Conservation (phyloP, 2,113 vertebrate genomes). For the Mormyrus iriodes region DNA sequence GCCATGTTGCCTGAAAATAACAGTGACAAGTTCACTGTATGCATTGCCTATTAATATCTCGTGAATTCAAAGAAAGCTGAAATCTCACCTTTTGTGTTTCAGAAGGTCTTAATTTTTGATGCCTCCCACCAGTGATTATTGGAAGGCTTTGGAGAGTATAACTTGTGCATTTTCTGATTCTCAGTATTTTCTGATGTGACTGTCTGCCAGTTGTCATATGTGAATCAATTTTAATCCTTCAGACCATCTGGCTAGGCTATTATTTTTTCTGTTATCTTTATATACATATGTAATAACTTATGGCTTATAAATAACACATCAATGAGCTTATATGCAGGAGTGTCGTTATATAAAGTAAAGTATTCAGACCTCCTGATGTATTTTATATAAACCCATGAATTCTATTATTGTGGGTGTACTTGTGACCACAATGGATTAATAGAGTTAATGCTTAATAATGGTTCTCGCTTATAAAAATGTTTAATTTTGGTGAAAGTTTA, state of each 20-base stretch:
- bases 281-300: constrained; percentile 4
- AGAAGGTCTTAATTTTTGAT: background rate
- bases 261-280: background rate
- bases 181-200: background rate
- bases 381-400: background rate
- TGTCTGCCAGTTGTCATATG: background rate
- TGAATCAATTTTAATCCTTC: background rate
- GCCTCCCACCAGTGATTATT: background rate
- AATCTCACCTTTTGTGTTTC: background rate
- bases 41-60: background rate
- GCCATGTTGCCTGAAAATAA: background rate
- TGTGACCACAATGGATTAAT: background rate
- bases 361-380: background rate
- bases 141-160: background rate
- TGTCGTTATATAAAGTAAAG: background rate
- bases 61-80: background rate
- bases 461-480: background rate
- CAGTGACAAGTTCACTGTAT: background rate
- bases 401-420: background rate
- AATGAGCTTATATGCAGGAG: background rate
- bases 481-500: background rate
- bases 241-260: background rate
- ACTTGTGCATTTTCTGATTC: background rate
- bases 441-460: background rate
- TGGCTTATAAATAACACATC: background rate